These are phyloP conservation scores for Agapornis roseicollis DNA, from an alignment of 2,113 vertebrate species.

Conservation along the genomic window DNA sequence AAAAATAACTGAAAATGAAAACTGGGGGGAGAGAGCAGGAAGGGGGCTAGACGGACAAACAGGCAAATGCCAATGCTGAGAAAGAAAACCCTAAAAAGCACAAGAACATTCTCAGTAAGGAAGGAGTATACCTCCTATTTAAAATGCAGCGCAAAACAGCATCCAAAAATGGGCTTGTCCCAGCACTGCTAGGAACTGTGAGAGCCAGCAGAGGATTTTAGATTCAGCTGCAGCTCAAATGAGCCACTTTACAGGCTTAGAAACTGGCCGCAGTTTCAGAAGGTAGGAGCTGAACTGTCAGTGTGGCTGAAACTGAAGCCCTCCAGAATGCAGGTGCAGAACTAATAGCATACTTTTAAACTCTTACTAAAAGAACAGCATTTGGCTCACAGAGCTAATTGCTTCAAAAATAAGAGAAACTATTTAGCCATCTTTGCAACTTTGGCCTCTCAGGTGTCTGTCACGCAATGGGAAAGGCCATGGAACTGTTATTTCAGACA, in stretches of 20 bases:
- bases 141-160: not conserved
- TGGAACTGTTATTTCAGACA: not conserved
- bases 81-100: not conserved
- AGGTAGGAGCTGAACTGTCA: not conserved
- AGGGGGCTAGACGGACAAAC: not conserved
- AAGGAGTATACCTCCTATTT: not conserved
- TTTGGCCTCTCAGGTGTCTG: not conserved
- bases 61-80: not conserved
- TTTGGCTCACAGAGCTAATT: not conserved
- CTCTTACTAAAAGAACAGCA: not conserved
- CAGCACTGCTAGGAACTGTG: not conserved
- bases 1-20: constrained; percentile 63
- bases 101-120: not conserved
- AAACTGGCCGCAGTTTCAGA: not conserved
- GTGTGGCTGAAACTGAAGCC: not conserved
- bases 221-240: not conserved
- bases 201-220: not conserved
- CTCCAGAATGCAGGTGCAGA: not conserved
- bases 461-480: not conserved
- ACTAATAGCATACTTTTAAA: not conserved
- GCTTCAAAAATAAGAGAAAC: not conserved
- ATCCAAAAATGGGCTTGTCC: not conserved
- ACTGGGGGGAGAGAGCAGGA: not conserved
- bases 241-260: not conserved
- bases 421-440: not conserved